Base-by-base conservation (phyloP, 1,140 invertebrate species). In the Cecropterus lyciades region DNA sequence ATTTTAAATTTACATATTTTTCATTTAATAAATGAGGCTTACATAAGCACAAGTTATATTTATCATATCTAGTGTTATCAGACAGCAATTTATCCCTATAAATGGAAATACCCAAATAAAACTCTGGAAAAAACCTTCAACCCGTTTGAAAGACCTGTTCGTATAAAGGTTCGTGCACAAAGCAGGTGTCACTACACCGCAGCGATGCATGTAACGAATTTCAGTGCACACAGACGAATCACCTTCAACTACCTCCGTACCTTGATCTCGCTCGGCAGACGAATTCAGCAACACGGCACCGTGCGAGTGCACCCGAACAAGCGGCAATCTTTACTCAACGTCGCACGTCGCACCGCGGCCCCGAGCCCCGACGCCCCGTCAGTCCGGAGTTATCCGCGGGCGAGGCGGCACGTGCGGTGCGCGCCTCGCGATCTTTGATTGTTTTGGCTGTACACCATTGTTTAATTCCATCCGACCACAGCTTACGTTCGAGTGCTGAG, bases 321-420 rank as follows among this genome's bases (percentile, higher is more conserved):
- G 80, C 73, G 69, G 67, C 84, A 81, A 87, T 84, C 78, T 87
- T 80, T 83, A 84, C 65, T 74, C 63, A 53, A 72, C 68, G 66
- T 40, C 67, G 69, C 52, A 48, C 60, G 46, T 48, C 65, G 55
- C 59, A 33, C 65, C 24, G 20, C 52, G 52, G 9, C 33, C 66
- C 66, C 49, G 56, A 40, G 20, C 52, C 52, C 42, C 62, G 52
- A 48, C 63, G 43, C 69, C 59, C 65, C 67, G 59, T 75, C 85
- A 91, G 88, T 91, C 83, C 78, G 79, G 80, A 81, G 77, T 75
- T 73, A 79, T 75, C 87, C 89, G 85, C 87, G 81, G 84, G 87
- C 85, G 87, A 87, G 89, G 89, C 89, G 89, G 87, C 89, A 91
- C 85, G 84, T 82, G 69, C 73, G 73, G 85, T 87, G 89, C 85